Conservation (phyloP, 2,113 vertebrate genomes). For the Gobiocypris rarus region DNA sequence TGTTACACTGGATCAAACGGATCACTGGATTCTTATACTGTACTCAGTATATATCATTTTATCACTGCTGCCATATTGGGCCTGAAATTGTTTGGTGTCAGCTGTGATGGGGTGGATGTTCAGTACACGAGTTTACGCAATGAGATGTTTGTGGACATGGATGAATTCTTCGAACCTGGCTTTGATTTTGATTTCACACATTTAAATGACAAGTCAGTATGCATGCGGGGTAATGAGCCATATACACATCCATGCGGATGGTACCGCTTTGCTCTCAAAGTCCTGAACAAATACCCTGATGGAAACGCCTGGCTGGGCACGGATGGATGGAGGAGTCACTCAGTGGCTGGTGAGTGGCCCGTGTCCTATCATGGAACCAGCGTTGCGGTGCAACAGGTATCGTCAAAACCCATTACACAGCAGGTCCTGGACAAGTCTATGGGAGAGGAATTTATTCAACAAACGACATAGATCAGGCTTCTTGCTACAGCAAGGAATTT, state of each 20-base stretch:
- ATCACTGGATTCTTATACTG: too few relatives aligned
- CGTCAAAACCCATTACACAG: slow-evolving; percentile 40
- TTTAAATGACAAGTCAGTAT: neutral
- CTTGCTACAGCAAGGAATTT: slow-evolving; percentile 63
- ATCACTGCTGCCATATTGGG: too few relatives aligned
- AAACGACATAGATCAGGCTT: slow-evolving; percentile 55
- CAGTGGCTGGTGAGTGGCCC: slow-evolving; percentile 65
- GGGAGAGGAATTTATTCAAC: slow-evolving; percentile 72
- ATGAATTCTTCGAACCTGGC: slow-evolving; percentile 52
- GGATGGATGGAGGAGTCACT: neutral
- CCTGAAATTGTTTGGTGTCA: too few relatives aligned
- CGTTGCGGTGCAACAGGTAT: slow-evolving; percentile 66
- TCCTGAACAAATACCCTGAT: slow-evolving; percentile 57
- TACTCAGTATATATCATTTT: too few relatives aligned
- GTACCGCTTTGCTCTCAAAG: slow-evolving; percentile 64
- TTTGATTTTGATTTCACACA: slow-evolving; percentile 49
- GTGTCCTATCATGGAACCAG: slow-evolving; percentile 69
- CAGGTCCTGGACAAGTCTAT: accelerated
- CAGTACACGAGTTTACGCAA: too few relatives aligned
- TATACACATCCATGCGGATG: slow-evolving; percentile 71
- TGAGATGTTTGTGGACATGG: slow-evolving; percentile 47
- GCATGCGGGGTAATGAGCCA: slow-evolving; percentile 61
- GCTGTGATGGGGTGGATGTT: too few relatives aligned
- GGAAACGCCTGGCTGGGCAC: slow-evolving; percentile 67
- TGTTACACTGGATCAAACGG: too few relatives aligned